phyloP scores from a whole-genome alignment of 2,888 invertebrate genomes.

The Temnothorax rugatulus region DNA sequence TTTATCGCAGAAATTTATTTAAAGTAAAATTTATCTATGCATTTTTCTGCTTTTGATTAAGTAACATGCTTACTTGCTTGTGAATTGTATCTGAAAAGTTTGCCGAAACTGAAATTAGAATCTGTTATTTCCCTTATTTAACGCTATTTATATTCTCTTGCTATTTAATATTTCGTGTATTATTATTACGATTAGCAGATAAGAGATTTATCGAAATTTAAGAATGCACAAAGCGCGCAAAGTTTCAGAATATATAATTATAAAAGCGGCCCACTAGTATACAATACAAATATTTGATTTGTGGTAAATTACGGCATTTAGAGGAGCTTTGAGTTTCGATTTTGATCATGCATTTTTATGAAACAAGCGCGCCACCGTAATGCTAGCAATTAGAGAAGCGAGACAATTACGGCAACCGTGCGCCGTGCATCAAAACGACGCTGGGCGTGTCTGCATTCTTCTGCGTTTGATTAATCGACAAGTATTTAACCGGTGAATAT shows the following conservation, averaged over 20 bases:
- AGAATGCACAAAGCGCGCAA: not conserved
- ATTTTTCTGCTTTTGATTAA: slow-evolving; percentile 14
- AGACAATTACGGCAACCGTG: not conserved
- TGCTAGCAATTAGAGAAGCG: slow-evolving; percentile 11
- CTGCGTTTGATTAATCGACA: slow-evolving; percentile 67
- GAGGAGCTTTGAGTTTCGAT: not conserved
- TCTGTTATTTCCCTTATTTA: not conserved
- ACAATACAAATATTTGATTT: not conserved
- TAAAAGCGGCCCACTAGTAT: not conserved
- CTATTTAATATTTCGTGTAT: not conserved
- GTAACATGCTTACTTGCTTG: not conserved
- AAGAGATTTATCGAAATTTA: not conserved
- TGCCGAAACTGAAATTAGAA: not conserved
- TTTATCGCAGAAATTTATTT: not conserved
- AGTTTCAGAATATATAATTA: not conserved
- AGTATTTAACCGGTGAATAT: slow-evolving; percentile 65
- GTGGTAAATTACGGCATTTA: not conserved
- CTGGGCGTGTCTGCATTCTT: slow-evolving; percentile 9
- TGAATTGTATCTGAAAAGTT: not conserved
- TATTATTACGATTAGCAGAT: not conserved
- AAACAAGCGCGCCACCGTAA: not conserved
- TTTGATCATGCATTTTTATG: not conserved
- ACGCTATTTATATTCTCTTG: not conserved
- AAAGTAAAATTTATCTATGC: not conserved
- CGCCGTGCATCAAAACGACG: not conserved